phyloP scores from a whole-genome alignment of 2,113 vertebrate genomes.

The Toxostoma redivivum region DNA sequence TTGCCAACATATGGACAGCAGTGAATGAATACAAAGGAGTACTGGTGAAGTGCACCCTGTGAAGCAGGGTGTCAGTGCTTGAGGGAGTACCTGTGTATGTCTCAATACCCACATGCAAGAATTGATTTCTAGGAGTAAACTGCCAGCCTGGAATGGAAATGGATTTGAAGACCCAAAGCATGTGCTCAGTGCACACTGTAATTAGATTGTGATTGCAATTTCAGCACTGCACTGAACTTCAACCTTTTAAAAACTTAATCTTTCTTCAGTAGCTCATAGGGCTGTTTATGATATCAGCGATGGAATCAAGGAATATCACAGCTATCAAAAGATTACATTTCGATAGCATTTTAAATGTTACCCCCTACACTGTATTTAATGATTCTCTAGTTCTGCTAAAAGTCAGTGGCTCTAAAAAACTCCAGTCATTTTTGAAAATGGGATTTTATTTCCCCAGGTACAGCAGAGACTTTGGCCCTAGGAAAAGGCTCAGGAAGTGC shows the following conservation, averaged over 20 bases:
- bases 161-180: not conserved
- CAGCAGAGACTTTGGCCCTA: not conserved
- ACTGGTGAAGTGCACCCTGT: not conserved
- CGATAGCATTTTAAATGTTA: not conserved
- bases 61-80: not conserved
- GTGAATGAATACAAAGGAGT: not conserved
- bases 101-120: not conserved
- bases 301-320: not conserved
- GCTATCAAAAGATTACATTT: not conserved
- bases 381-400: not conserved
- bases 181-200: not conserved
- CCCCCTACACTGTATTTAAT: not conserved
- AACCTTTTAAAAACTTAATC: conserved; percentile 3
- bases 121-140: not conserved
- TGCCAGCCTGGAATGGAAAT: not conserved
- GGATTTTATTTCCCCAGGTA: not conserved
- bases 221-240: not conserved
- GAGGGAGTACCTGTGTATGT: not conserved
- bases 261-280: not conserved
- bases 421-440: not conserved
- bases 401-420: not conserved
- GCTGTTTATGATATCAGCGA: not conserved
- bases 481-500: not conserved
- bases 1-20: not conserved
- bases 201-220: conserved; percentile 18